A percentile compares a stretch with the other conserved stretches of the same genome.
Conservation (phyloP, 2,888 invertebrate genomes). For the Eupithecia subumbrata region DNA sequence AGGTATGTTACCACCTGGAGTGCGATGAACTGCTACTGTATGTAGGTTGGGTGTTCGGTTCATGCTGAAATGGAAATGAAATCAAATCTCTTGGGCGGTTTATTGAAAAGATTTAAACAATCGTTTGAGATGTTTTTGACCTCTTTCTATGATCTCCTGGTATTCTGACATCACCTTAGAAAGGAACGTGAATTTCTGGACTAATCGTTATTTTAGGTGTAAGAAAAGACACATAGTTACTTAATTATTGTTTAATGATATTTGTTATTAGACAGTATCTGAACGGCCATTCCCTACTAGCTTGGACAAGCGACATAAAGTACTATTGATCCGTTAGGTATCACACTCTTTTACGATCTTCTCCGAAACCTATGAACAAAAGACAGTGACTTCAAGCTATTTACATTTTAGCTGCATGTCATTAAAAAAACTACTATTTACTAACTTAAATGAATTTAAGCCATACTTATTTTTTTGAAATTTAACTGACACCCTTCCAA, state of each 20-base stretch:
- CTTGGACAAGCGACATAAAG: too few species aligned
- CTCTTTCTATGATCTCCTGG: background rate
- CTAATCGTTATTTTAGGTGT: too few species aligned
- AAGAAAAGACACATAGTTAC: too few species aligned
- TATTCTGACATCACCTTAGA: too few species aligned
- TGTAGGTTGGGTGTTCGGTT: conserved; percentile 38
- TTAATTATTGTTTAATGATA: too few species aligned
- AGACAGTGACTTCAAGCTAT: background rate
- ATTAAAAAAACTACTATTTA: background rate
- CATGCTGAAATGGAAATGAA: conserved; percentile 22
- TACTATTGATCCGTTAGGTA: too few species aligned
- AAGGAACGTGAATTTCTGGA: too few species aligned
- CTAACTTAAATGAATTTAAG: background rate
- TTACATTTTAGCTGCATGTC: background rate
- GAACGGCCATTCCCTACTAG: too few species aligned
- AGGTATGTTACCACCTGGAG: conserved; percentile 45
- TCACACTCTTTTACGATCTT: background rate
- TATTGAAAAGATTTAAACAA: background rate
- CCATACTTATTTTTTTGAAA: background rate
- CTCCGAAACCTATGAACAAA: background rate
- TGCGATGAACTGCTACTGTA: conserved; percentile 47
- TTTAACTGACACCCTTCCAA: background rate
- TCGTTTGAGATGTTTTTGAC: background rate
- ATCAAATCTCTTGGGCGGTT: background rate
- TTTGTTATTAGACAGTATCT: too few species aligned